Base-by-base conservation (phyloP, 2,113 vertebrate species). In the Leptobrachium ailaonicum region DNA sequence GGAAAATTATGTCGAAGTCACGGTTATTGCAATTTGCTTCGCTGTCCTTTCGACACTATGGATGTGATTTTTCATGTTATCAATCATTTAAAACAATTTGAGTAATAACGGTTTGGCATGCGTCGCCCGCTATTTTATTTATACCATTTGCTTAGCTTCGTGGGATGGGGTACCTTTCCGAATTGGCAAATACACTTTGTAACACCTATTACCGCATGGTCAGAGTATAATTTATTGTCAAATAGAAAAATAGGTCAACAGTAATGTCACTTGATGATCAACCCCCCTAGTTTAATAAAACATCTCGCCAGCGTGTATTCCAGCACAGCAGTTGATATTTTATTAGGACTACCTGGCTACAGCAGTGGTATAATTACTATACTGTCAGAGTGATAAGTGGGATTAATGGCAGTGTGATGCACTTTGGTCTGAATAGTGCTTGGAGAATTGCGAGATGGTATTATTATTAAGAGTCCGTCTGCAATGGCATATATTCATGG, bases 361-460 rank as follows among this genome's bases (percentile, higher is more conserved):
- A 86, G 91, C 87, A 77, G 89, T 88, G 87, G 91, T 92, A 93
- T 96, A 95, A 96, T 96, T 96, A 95, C 92, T 83, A 91, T 92
- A 92, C 94, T 95, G 95, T 95, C 95, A 95, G 90, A 88, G 90
- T 92, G 93, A 95, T 95, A 95, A 96, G 95, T 96, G 94, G 95
- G 94, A 96, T 95, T 95, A 95, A 96, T 95, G 95, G 94, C 89
- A 90, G 93, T 89, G 90, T 90, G 88, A 91, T 95, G 95, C 94
- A 94, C 94, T 95, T 92, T 91, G 93, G 92, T 93, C 92, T 89
- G 90, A 90, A 84, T 90, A 91, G 91, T 86, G 92, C 90, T 92
- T 83, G 86, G 91, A 94, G 94, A 92, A 91, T 93, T 86, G 83
- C 91, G 90, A 93, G 94, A 94, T 90, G 92, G 92, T 93, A 91